Evolutionary conservation across 2,888 invertebrate genomes (phyloP), one percentile per base, ranked within the genome.

Genomic region (Tenthredo livida): DNA sequence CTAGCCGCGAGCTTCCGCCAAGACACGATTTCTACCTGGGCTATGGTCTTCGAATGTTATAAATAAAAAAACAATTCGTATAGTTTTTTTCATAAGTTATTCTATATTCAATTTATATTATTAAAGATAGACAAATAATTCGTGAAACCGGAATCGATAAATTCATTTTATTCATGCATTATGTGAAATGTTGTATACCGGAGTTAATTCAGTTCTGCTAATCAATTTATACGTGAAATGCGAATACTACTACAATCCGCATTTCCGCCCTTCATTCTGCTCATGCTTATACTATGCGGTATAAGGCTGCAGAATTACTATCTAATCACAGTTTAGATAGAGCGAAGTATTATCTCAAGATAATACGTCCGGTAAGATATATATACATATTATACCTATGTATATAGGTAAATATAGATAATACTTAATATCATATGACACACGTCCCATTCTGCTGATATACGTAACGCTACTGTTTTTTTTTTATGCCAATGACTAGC

Each of bases 341-440:
- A 70, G 37, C 33, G 1, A n/a, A 17, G 37, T 70, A 70, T 21
- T 70, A 70, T 70, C 70, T 70, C 6, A 15, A 70, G 70, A 37
- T 70, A 70, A 70, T n/a, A n/a, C 33, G 4, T 61, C 17, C 70
- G 70, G 70, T 70, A 70, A n/a, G 47, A 12, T 47, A 47, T 47
- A 47, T 12, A 15, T 29, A 2, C 29, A 29, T 15, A 47, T 12
- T 29, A 29, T 29, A 29, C 29, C 29, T 12, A 15, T 15, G 15
- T 47, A 15, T 15, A 47, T 47, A 15, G 12, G 70, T 33, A 33
- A 70, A 70, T 43, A 50, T 37, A 75, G 47, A 75, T 47, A 75
- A 75, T 40, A 21, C 50, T 47, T 21, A 75, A 47, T 43, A 75
- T 75, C 75, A 75, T 21, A 50, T 75, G 50, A 75, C 75, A 75